Base-by-base conservation (phyloP, 1,140 invertebrate genomes). In the Argopecten irradians region DNA sequence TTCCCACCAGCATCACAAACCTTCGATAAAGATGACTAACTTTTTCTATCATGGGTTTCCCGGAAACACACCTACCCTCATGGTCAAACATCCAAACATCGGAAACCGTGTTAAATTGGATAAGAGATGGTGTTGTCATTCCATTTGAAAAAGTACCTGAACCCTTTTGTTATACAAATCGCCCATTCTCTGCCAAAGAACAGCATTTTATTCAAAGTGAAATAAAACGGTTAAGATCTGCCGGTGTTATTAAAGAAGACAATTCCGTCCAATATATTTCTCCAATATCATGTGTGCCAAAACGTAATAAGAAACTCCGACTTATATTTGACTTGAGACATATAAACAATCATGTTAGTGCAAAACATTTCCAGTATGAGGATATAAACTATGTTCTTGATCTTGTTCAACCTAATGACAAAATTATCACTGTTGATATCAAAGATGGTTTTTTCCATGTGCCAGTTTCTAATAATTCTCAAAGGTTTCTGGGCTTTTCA, bases 361-460 rank as follows among this genome's bases (percentile, higher is more conserved):
- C 43, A 36, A 11, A 19, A 16, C 55, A 39, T n/a, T 89, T 84
- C 84, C 46, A 86, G 39, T 41, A 89, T 89, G 41, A 89, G 46
- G 86, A 89, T 55, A 87, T 89, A 16, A 84, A 82, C 34, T 32
- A 88, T 39, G 71, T 35, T 71, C 34, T 82, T n/a, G 35, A 82
- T 16, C 71, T 89, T 35, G 82, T 89, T 36, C 16, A 88, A 86
- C 86, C 41, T 14, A 85, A 90, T 33, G 86, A 89, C 83, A 55
- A 71, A 36, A 36, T 87, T 33, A 55, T 90, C 19, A 46, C 89
- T 36, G 34, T 86, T 46, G 88, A 91, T 82, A 87, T 88, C 34
- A 88, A 89, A 84, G 55, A 91, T 83, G 89, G 88, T 34, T 89
- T 86, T 89, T 87, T 84, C 34, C 90, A 91, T 34, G 84, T 91